Evolutionary conservation across 2,888 invertebrate genomes (phyloP).

Genomic region (Chrysina gloriosa): DNA sequence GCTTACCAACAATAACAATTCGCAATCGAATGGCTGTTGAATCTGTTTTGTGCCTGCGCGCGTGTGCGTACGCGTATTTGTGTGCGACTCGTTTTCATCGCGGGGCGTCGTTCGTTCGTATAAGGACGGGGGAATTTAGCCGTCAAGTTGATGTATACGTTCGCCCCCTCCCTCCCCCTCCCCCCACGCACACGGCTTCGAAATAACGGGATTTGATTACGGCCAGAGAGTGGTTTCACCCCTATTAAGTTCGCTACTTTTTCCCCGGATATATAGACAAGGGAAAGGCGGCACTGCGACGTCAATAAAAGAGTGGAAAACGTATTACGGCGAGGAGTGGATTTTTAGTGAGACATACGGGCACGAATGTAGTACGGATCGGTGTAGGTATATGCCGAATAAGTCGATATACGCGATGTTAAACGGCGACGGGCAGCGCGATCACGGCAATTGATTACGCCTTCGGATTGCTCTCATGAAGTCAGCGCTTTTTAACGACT

Average conservation of each 20-base stretch:
- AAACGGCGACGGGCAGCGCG: slow-evolving; percentile 16
- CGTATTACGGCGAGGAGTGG: slow-evolving; percentile 50
- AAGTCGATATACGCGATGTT: slow-evolving; percentile 28
- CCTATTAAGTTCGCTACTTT: slow-evolving; percentile 66
- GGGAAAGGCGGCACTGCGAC: slow-evolving; percentile 69
- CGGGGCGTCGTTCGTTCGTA: slow-evolving; percentile 10
- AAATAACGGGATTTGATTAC: slow-evolving; percentile 65
- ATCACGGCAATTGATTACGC: slow-evolving; percentile 57
- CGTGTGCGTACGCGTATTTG: slow-evolving; percentile 44
- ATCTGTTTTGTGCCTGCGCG: slow-evolving; percentile 57
- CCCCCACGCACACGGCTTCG: slow-evolving; percentile 48
- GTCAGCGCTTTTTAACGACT: slow-evolving; percentile 54
- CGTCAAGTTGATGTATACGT: slow-evolving; percentile 60
- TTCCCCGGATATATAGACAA: slow-evolving; percentile 64
- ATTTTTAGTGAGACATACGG: slow-evolving; percentile 13
- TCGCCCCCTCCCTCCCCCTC: slow-evolving; percentile 56
- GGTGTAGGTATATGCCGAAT: background rate
- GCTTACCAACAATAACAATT: slow-evolving; percentile 2
- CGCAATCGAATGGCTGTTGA: slow-evolving; percentile 51
- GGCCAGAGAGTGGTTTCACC: slow-evolving; percentile 66
- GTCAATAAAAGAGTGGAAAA: slow-evolving; percentile 62
- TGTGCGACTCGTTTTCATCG: background rate
- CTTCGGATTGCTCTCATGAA: slow-evolving; percentile 51
- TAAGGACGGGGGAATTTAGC: slow-evolving; percentile 46
- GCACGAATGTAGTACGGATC: background rate